Evolutionary conservation across 2,888 invertebrate species (phyloP).

Genomic region (Drosophila atroscutellata): DNA sequence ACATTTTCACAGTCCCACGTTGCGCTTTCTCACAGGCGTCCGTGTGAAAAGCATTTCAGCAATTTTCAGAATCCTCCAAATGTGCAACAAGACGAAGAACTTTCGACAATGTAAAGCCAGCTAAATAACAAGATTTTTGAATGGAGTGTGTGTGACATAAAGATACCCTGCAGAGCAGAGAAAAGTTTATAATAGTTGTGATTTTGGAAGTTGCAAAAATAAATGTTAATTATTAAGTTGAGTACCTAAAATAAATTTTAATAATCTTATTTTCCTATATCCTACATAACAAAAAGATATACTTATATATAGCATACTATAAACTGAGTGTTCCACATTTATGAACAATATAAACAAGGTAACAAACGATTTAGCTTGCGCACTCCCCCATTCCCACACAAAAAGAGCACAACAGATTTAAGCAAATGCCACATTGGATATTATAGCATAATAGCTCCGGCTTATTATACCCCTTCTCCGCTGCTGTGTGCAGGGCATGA

Average conservation of each 20-base stretch:
- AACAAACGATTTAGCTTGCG: not conserved
- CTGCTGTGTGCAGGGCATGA: constrained; percentile 27
- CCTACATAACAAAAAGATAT: not conserved
- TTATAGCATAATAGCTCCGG: not conserved
- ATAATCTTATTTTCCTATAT: no score
- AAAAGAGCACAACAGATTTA: not conserved
- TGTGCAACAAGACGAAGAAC: constrained; percentile 60
- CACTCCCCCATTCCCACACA: not conserved
- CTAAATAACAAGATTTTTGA: constrained; percentile 1
- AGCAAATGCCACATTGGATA: not conserved
- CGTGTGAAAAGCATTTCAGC: constrained; percentile 82
- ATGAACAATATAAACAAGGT: not conserved
- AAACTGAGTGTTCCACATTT: not conserved
- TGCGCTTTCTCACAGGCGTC: constrained; percentile 71
- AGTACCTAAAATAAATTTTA: not conserved
- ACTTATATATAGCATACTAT: not conserved
- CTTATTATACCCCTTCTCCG: constrained; percentile 12
- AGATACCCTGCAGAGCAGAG: constrained; percentile 11
- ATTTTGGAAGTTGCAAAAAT: not conserved
- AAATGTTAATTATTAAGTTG: not conserved
- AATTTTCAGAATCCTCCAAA: constrained; percentile 61
- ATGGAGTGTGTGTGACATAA: not conserved
- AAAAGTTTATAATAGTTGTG: not conserved
- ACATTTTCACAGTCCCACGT: constrained; percentile 69
- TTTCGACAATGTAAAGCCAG: constrained; percentile 66